Conservation (phyloP, 2,113 vertebrate genomes). For the Microtus ochrogaster region DNA sequence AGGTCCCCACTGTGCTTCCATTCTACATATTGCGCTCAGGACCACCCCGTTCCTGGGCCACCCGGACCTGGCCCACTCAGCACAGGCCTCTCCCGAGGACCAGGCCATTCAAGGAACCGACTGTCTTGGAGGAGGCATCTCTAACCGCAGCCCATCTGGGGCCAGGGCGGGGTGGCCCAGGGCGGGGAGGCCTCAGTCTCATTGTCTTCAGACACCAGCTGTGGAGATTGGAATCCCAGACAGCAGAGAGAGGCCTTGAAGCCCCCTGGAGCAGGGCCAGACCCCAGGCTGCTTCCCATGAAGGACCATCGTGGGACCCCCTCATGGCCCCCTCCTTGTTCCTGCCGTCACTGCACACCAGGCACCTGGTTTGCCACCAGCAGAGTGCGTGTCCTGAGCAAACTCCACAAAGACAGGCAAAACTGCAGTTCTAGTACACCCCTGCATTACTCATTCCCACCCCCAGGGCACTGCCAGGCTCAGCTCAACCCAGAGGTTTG, state of each 20-base stretch:
- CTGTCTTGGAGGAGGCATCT: conserved; percentile 68
- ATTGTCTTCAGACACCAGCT: conserved; percentile 72
- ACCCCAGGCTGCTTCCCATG: conserved; percentile 41
- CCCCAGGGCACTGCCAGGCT: conserved; percentile 61
- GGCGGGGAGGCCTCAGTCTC: conserved; percentile 67
- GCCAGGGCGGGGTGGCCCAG: conserved; percentile 74
- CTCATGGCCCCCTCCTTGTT: fast-evolving
- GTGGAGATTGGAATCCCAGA: conserved; percentile 70
- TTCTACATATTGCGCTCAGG: not conserved
- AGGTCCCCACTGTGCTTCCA: not conserved
- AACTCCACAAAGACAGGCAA: conserved; percentile 16
- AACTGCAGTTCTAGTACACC: not conserved
- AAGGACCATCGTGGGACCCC: not conserved
- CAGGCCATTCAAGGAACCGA: conserved; percentile 60
- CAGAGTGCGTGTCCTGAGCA: not conserved
- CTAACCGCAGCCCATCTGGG: conserved; percentile 83
- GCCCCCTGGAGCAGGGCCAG: conserved; percentile 70
- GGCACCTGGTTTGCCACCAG: conserved; percentile 37
- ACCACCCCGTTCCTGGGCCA: conserved; percentile 68
- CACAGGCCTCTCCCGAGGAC: conserved; percentile 65
- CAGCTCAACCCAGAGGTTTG: conserved; percentile 54
- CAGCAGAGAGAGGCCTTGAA: conserved; percentile 64
- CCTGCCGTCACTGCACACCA: not conserved
- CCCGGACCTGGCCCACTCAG: conserved; percentile 56
- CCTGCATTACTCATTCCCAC: not conserved